phyloP scores from a whole-genome alignment of 2,888 invertebrate genomes.

The Nesidiocoris tenuis region DNA sequence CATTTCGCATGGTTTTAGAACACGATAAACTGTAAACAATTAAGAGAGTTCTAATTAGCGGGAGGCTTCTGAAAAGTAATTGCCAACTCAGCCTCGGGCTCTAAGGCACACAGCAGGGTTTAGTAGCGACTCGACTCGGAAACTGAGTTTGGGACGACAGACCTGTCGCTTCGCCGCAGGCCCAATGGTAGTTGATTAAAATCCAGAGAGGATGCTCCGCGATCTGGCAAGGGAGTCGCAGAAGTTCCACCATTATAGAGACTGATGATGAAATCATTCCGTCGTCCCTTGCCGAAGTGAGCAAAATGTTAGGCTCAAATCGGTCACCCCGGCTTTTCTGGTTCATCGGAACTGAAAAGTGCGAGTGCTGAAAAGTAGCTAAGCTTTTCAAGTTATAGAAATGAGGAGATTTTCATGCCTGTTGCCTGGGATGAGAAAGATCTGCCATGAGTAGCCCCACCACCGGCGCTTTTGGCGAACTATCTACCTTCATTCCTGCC shows the following conservation, averaged over 20 bases:
- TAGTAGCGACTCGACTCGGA: background rate
- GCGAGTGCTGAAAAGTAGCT: too few relatives aligned
- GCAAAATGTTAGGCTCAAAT: background rate
- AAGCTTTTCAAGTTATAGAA: too few relatives aligned
- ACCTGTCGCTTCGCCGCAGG: background rate
- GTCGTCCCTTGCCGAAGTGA: background rate
- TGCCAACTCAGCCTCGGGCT: constrained; percentile 6
- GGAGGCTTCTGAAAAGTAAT: constrained; percentile 14
- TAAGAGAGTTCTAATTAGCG: constrained; percentile 35
- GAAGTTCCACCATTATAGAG: background rate
- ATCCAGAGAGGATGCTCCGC: background rate
- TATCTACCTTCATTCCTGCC: too few relatives aligned
- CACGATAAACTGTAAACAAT: constrained; percentile 36
- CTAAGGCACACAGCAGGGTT: background rate
- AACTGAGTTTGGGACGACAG: background rate
- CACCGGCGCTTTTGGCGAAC: too few relatives aligned
- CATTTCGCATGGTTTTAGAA: background rate
- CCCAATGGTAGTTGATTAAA: background rate
- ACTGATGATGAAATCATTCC: background rate
- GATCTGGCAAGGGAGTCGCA: background rate
- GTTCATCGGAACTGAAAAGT: too few relatives aligned
- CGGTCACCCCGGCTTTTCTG: too few relatives aligned
- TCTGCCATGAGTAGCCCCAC: too few relatives aligned
- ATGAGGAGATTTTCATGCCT: too few relatives aligned
- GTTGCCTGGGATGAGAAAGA: too few relatives aligned